Conservation (phyloP, 2,113 vertebrate genomes). For the Tricholaema leucomelas region DNA sequence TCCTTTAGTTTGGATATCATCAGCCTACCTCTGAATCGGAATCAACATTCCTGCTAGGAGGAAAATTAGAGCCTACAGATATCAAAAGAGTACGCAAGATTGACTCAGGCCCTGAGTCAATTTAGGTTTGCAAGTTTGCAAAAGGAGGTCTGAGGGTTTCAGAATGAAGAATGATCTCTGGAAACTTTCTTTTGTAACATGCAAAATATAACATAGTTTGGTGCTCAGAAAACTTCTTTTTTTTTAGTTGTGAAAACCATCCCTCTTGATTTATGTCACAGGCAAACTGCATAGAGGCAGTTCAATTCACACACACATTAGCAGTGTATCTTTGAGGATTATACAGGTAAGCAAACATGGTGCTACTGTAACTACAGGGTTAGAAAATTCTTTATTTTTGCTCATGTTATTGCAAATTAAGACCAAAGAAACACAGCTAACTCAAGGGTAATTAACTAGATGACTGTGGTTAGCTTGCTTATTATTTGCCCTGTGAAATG, state of each 20-base stretch:
- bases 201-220: background rate
- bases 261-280: background rate
- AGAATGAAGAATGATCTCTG: background rate
- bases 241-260: background rate
- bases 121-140: background rate
- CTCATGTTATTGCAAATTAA: background rate
- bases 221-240: background rate
- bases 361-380: background rate
- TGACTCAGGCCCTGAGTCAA: background rate
- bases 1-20: background rate
- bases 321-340: background rate
- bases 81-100: background rate
- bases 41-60: background rate
- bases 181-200: background rate
- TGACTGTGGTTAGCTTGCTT: background rate
- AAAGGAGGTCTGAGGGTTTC: background rate
- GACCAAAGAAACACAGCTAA: background rate
- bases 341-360: background rate
- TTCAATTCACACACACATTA: rapidly evolving
- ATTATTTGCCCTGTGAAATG: background rate
- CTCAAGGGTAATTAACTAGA: background rate
- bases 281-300: background rate
- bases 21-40: background rate
- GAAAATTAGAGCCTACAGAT: slow-evolving; percentile 14
- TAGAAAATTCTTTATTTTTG: background rate